phyloP scores from a whole-genome alignment of 1,140 invertebrate genomes.

The Delia radicum region DNA sequence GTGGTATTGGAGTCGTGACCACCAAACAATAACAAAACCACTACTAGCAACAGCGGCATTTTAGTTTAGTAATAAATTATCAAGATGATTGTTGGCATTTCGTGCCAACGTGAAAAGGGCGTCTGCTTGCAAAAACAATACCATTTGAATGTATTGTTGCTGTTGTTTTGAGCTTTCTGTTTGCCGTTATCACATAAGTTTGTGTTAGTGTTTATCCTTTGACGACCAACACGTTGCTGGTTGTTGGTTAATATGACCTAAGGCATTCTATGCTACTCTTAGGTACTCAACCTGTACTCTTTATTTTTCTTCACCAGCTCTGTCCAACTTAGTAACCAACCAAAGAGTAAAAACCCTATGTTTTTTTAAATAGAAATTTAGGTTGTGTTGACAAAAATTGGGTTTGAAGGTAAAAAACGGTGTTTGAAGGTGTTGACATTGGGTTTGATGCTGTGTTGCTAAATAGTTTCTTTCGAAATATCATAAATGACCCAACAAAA shows the following conservation, averaged over 20 bases:
- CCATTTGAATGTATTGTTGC: not conserved
- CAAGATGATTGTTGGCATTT: slow-evolving; percentile 31
- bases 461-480: no score
- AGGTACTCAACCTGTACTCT: no score
- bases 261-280: no score
- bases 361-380: no score
- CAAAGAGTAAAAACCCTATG: no score
- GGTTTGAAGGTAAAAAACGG: no score
- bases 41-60: not conserved
- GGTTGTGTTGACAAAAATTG: no score
- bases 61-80: slow-evolving; percentile 31
- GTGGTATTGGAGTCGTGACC: not conserved
- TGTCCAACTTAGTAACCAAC: no score
- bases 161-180: slow-evolving; percentile 4
- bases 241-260: slow-evolving; percentile 5
- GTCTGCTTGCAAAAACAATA: not conserved
- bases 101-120: slow-evolving; percentile 24
- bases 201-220: slow-evolving; percentile 5
- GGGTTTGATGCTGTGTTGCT: no score
- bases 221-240: slow-evolving; percentile 8
- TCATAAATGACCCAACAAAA: no score
- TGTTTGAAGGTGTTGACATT: no score
- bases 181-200: not conserved
- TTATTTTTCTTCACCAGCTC: no score
- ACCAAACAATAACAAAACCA: not conserved